phyloP scores from a whole-genome alignment of 1,140 invertebrate genomes.

The Listronotus oregonensis region DNA sequence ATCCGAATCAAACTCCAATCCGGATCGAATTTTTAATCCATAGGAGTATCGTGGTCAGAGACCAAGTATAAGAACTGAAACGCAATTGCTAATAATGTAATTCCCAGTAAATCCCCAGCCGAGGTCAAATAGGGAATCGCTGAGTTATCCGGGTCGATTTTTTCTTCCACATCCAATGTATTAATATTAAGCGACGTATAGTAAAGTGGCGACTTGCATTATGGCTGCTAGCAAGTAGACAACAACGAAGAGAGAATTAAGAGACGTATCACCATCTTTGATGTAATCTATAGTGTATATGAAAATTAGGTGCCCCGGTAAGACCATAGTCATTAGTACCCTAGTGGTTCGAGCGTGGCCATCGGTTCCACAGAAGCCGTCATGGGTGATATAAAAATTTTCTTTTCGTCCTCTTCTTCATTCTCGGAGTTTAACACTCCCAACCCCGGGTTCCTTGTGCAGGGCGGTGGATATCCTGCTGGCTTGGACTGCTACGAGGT shows the following conservation, averaged over 20 bases:
- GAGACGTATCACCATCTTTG: slow-evolving; percentile 80
- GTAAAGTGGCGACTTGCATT: slow-evolving; percentile 75
- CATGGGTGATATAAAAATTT: slow-evolving; percentile 69
- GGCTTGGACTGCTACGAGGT: slow-evolving; percentile 84
- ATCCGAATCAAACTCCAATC: too few relatives aligned
- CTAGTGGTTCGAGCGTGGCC: slow-evolving; percentile 75
- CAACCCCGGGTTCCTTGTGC: slow-evolving; percentile 66
- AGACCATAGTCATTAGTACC: slow-evolving; percentile 83
- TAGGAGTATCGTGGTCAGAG: slow-evolving; percentile 52
- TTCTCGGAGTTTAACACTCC: slow-evolving; percentile 59
- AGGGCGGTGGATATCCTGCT: slow-evolving; percentile 82
- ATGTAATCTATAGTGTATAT: slow-evolving; percentile 86
- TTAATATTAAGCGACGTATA: slow-evolving; percentile 85
- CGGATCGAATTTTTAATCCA: slow-evolving; percentile 24
- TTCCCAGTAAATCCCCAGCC: slow-evolving; percentile 89
- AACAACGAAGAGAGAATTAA: slow-evolving; percentile 79
- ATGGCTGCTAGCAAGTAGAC: slow-evolving; percentile 83
- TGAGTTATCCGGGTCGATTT: slow-evolving; percentile 92
- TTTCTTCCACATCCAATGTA: slow-evolving; percentile 84
- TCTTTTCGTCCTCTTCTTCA: slow-evolving; percentile 38
- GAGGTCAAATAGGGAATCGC: slow-evolving; percentile 95
- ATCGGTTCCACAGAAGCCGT: slow-evolving; percentile 66
- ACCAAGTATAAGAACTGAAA: slow-evolving; percentile 71
- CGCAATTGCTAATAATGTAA: slow-evolving; percentile 80
- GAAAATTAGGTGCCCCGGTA: slow-evolving; percentile 93